Evolutionary conservation across 2,888 invertebrate species (phyloP).

Genomic region (Hedya salicella): DNA sequence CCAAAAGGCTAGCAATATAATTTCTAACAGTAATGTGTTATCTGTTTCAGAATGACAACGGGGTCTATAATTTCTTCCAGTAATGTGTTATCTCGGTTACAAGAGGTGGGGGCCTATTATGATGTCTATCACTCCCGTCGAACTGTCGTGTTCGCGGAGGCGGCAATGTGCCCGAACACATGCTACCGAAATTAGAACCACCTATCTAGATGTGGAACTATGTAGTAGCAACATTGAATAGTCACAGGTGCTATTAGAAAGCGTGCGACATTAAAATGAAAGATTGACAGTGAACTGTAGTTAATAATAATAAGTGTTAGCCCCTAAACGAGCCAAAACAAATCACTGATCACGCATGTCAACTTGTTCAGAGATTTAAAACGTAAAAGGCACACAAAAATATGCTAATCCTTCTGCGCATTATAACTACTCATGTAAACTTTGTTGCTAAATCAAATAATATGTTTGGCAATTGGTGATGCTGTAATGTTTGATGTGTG

Average conservation of each 20-base stretch:
- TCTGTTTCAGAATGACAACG: conserved; percentile 9
- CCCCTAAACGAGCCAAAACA: too few relatives aligned
- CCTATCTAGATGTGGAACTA: background rate
- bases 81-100: conserved; percentile 9
- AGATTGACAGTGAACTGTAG: too few relatives aligned
- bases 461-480: too few relatives aligned
- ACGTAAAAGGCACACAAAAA: too few relatives aligned
- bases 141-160: conserved; percentile 55
- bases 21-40: conserved; percentile 19
- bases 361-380: too few relatives aligned
- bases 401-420: too few relatives aligned
- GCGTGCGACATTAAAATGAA: too few relatives aligned
- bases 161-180: conserved; percentile 39
- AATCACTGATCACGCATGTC: too few relatives aligned
- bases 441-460: too few relatives aligned
- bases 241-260: background rate
- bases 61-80: conserved; percentile 24
- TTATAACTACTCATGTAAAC: too few relatives aligned
- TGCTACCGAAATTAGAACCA: conserved; percentile 17
- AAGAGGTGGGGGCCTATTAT: conserved; percentile 48
- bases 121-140: conserved; percentile 55
- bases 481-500: too few relatives aligned
- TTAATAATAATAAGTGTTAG: too few relatives aligned
- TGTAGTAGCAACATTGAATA: background rate
- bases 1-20: background rate